Conservation (phyloP, 2,888 invertebrate genomes). For the Callimorpha dominula region DNA sequence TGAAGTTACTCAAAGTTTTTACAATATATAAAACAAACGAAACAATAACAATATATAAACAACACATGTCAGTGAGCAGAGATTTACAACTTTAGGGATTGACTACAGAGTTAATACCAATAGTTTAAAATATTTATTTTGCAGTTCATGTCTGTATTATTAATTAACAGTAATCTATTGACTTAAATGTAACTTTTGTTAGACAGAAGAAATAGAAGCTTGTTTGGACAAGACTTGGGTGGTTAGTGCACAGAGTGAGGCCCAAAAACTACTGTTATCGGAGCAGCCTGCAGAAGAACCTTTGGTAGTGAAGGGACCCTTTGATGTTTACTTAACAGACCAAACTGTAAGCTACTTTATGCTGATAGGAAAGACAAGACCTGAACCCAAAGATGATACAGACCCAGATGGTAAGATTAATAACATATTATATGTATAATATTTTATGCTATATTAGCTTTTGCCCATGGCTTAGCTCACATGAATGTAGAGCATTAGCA, state of each 20-base stretch:
- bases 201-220: constrained; percentile 91
- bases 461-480: too few relatives aligned
- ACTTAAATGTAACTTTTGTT: constrained; percentile 57
- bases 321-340: constrained; percentile 91
- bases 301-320: constrained; percentile 95
- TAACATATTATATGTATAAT: not conserved
- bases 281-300: constrained; percentile 87
- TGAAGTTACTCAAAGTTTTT: too few relatives aligned
- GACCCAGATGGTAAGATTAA: constrained; percentile 89
- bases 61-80: not conserved
- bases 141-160: not conserved
- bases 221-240: constrained; percentile 96
- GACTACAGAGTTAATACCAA: not conserved
- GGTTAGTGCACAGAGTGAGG: constrained; percentile 93
- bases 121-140: not conserved
- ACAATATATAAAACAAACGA: too few relatives aligned
- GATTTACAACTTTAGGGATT: not conserved
- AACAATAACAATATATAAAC: too few relatives aligned
- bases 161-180: not conserved
- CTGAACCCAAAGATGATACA: constrained; percentile 74
- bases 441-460: too few relatives aligned
- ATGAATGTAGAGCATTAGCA: too few relatives aligned
- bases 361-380: constrained; percentile 89
- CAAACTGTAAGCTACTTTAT: constrained; percentile 94
- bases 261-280: constrained; percentile 90